A percentile compares a stretch with the other conserved stretches of the same genome.
Conservation (phyloP, 2,888 invertebrate species). For the Calameuta filiformis region DNA sequence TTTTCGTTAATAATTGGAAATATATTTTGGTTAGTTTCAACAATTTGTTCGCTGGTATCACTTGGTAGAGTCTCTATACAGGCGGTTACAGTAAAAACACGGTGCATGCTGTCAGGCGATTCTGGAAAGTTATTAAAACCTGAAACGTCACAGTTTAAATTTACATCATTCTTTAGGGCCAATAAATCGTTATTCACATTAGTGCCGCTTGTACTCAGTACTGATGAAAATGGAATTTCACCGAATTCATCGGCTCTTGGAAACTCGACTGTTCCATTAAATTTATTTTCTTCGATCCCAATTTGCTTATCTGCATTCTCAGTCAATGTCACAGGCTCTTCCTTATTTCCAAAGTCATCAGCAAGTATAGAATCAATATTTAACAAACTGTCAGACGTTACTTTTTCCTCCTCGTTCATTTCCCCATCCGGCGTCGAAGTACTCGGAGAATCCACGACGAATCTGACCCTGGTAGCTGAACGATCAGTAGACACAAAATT, state of each 20-base stretch:
- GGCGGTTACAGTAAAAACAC: background rate
- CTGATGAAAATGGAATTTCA: constrained; percentile 29
- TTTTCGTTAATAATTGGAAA: background rate
- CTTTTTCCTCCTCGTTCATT: constrained; percentile 22
- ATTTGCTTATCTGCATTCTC: background rate
- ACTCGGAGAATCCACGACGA: constrained; percentile 50
- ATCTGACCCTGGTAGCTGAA: constrained; percentile 47
- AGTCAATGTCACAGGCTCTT: background rate
- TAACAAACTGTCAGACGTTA: constrained; percentile 20
- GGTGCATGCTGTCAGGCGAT: background rate
- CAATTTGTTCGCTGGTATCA: background rate
- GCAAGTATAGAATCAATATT: constrained; percentile 27
- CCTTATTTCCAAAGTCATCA: constrained; percentile 4
- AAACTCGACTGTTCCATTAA: background rate
- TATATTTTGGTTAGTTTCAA: background rate
- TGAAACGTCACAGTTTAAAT: background rate
- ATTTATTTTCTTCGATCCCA: background rate
- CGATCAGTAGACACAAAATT: constrained; percentile 1
- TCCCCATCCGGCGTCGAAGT: constrained; percentile 34
- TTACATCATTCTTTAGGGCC: background rate
- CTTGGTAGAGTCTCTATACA: background rate
- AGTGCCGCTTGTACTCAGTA: constrained; percentile 7
- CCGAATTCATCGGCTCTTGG: constrained; percentile 27
- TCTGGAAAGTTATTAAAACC: background rate
- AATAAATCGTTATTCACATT: background rate